Base-by-base conservation (phyloP, 2,113 vertebrate species). In the Hoplias malabaricus region DNA sequence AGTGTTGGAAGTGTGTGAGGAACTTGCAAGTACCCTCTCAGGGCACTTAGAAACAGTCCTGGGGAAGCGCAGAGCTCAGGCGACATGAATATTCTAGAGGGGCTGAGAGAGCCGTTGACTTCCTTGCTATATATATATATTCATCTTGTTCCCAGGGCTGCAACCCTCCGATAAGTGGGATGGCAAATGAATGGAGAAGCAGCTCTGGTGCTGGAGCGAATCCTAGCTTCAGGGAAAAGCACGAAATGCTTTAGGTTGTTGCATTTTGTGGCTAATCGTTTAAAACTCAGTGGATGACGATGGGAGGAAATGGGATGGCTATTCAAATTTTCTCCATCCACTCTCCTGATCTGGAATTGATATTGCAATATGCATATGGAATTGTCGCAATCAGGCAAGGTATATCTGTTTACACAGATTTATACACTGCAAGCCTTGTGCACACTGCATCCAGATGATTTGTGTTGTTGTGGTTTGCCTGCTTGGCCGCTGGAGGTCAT, bases 61-160 rank as follows among this genome's bases (percentile, higher is more conserved):
- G 53, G 23, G 31, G 40, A 71, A 40, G 11, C 33, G 54, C n/a
- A 36, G 73, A 48, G 42, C 69, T 27, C 8, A 33, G 33, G 43
- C 9, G 56, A 75, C 78, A 78, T 80, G 57, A 83, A 80, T 74
- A 80, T 80, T 80, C 62, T 69, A 63, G 69, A 40, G 33, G 42
- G 42, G 70, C 53, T 16, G 59, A 66, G 42, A 38, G 13, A 65
- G 33, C 27, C 40, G n/a, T 12, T 74, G 56, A 13, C 33, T 56
- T 66, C 27, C 9, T 27, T 13, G 29, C 53, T 78, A 11, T 61
- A 25, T 54, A 56, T 54, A 1, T 42, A 6, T 19, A 43, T 27
- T 16, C 36, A 56, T 4, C 5, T 16, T 1, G 14, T 43, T 67
- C 67, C 56, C 14, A 33, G 40, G 71, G 29, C 54, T 66, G 43